A percentile compares a stretch with the other conserved stretches of the same genome.
These are phyloP conservation scores for Cephus pulcher DNA, from an alignment of 2,888 invertebrate species.

Conservation along the genomic window DNA sequence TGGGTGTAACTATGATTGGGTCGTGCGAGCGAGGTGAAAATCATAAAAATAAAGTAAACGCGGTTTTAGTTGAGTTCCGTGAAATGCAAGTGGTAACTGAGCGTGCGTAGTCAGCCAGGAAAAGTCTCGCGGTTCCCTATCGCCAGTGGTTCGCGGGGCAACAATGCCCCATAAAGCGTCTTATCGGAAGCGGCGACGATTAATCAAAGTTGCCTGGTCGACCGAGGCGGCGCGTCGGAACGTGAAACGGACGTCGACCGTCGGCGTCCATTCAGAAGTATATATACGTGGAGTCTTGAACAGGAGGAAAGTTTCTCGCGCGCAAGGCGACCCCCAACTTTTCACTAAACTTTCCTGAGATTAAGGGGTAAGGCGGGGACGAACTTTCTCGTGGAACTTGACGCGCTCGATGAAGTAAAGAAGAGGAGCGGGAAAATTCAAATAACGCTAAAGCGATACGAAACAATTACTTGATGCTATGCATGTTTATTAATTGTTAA, in stretches of 20 bases:
- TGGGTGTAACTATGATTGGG: background rate
- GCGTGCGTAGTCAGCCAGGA: background rate
- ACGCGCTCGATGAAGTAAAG: background rate
- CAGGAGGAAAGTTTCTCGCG: too few species aligned
- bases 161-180: constrained; percentile 35
- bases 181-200: constrained; percentile 26
- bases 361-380: background rate
- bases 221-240: constrained; percentile 1
- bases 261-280: background rate
- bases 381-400: background rate
- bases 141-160: constrained; percentile 2
- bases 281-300: background rate
- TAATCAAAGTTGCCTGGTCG: constrained; percentile 24
- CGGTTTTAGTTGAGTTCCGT: background rate
- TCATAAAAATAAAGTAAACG: background rate
- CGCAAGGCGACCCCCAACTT: too few species aligned
- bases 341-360: background rate
- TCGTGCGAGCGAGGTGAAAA: background rate
- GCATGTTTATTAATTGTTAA: background rate
- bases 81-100: background rate
- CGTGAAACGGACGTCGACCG: background rate
- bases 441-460: background rate
- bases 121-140: background rate
- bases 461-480: background rate
- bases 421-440: background rate